Conservation (phyloP, 2,113 vertebrate species). For the Charina bottae region DNA sequence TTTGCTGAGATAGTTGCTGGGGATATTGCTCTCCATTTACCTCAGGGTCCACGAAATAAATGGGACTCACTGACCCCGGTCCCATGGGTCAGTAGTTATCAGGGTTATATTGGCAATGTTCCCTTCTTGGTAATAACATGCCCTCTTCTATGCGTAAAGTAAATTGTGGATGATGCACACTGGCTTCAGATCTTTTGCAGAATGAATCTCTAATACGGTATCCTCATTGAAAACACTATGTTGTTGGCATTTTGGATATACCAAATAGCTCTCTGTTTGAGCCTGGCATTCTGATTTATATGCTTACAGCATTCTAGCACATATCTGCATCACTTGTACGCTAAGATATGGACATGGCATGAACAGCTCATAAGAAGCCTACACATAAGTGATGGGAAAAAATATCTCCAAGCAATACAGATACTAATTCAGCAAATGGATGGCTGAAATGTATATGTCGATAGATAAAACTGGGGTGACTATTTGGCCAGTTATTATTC, state of each 20-base stretch:
- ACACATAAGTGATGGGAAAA: slow-evolving; percentile 12
- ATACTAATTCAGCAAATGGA: neutral
- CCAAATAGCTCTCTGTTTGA: neutral
- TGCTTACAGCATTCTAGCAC: neutral
- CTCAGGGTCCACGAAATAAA: neutral
- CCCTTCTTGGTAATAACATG: neutral
- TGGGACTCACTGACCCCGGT: neutral
- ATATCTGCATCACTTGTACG: slow-evolving; percentile 25
- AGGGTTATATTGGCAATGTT: neutral
- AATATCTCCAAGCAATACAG: slow-evolving; percentile 1
- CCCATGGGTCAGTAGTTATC: neutral
- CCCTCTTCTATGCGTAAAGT: neutral
- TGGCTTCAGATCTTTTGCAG: neutral
- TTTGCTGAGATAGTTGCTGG: neutral
- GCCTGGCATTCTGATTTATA: slow-evolving; percentile 3
- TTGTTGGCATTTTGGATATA: neutral
- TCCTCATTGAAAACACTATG: neutral
- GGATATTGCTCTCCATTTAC: neutral
- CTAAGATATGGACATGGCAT: neutral
- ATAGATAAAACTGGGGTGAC: neutral
- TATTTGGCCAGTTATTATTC: neutral
- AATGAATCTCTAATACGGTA: neutral
- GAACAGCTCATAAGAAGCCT: slow-evolving; percentile 7
- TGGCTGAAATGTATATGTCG: neutral
- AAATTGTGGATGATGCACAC: neutral